phyloP scores from a whole-genome alignment of 2,888 invertebrate species.

The Lasioglossum marginatum region DNA sequence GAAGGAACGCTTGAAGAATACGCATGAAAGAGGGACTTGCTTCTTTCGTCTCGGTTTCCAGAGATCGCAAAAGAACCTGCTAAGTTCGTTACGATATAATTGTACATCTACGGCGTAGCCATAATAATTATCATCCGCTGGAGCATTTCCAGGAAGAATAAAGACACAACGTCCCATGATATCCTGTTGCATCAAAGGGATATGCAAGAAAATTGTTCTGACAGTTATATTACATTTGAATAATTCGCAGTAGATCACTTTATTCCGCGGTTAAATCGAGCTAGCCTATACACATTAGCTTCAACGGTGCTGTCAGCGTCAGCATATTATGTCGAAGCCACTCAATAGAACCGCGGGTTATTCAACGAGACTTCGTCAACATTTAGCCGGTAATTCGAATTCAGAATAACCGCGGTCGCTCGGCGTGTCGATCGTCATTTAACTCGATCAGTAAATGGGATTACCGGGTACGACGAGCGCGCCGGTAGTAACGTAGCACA shows the following conservation, averaged over 20 bases:
- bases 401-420: slow-evolving; percentile 10
- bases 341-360: slow-evolving; percentile 8
- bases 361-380: slow-evolving; percentile 34
- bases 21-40: background rate
- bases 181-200: background rate
- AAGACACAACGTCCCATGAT: background rate
- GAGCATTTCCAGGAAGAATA: background rate
- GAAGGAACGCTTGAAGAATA: background rate
- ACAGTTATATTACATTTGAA: background rate
- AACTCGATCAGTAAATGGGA: background rate
- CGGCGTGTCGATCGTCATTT: background rate
- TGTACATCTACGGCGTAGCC: background rate
- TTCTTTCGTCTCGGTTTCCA: background rate
- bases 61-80: background rate
- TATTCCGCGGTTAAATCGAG: background rate
- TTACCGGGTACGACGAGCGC: background rate
- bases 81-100: background rate
- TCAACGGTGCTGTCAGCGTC: background rate
- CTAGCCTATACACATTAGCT: background rate
- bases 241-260: background rate
- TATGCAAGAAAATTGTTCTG: background rate
- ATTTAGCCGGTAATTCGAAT: background rate
- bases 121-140: background rate
- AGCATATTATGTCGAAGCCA: slow-evolving; percentile 5
- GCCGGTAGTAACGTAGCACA: background rate